A percentile compares a stretch with the other conserved stretches of the same genome.
Conservation (phyloP, 2,888 invertebrate species). For the Argyresthia goedartella region DNA sequence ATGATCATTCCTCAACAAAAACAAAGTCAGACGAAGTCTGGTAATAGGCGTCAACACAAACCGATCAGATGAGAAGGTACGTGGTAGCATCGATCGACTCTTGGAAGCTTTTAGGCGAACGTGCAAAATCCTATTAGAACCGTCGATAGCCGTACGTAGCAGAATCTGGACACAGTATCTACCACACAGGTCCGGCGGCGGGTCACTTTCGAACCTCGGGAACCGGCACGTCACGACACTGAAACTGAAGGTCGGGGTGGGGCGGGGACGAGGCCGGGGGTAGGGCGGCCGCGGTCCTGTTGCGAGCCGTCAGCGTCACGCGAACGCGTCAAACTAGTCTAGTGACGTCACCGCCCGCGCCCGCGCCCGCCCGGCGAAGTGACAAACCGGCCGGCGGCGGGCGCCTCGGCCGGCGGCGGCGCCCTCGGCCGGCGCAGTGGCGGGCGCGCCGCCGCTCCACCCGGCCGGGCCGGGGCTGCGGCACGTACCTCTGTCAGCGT, state of each 20-base stretch:
- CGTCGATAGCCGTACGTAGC: no score
- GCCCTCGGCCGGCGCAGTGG: slow-evolving; percentile 67
- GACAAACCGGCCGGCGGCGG: slow-evolving; percentile 56
- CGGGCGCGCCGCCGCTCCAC: slow-evolving; percentile 63
- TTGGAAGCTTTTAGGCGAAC: neutral
- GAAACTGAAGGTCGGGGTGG: slow-evolving; percentile 56
- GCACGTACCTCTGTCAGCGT: slow-evolving; percentile 60
- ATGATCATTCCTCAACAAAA: neutral
- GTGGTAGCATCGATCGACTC: neutral
- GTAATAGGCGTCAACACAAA: neutral
- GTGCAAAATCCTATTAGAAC: neutral
- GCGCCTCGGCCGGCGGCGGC: no score
- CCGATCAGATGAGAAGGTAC: neutral
- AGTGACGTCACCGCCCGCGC: slow-evolving; percentile 66
- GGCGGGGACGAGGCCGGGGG: no score
- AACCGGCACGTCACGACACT: slow-evolving; percentile 61
- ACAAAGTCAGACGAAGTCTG: neutral
- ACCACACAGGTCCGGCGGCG: no score
- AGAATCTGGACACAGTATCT: neutral
- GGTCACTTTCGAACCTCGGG: slow-evolving; percentile 19
- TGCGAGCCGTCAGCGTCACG: slow-evolving; percentile 60
- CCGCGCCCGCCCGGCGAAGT: slow-evolving; percentile 63
- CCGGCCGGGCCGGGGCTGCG: slow-evolving; percentile 59
- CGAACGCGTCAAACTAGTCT: slow-evolving; percentile 65
- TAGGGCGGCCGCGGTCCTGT: slow-evolving; percentile 54